Evolutionary conservation across 30 jellyfish, hydroid and myxozoan species (phyloP).

Genomic region (Cassiopea xamachana): DNA sequence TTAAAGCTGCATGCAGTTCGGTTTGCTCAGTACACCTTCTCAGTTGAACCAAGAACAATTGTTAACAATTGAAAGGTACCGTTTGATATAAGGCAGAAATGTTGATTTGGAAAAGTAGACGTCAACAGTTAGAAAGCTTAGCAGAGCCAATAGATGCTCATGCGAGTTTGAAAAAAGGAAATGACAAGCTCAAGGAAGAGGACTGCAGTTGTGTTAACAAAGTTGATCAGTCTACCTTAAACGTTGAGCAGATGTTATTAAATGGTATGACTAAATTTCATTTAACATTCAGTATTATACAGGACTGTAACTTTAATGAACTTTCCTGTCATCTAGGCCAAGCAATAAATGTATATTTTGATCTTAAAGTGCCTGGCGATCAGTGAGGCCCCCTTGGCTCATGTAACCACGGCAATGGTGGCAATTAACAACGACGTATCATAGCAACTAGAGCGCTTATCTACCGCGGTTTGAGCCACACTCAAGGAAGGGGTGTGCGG

Average conservation of each 20-base stretch:
- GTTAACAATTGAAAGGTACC: neutral
- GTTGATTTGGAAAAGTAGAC: constrained; percentile 1
- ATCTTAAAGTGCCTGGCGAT: too few relatives aligned
- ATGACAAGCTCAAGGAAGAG: neutral
- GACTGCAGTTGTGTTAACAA: neutral
- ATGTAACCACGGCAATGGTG: too few relatives aligned
- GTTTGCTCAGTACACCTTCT: neutral
- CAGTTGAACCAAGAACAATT: neutral
- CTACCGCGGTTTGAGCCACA: too few relatives aligned
- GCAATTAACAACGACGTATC: too few relatives aligned
- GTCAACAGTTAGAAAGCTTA: neutral
- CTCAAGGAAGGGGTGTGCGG: too few relatives aligned
- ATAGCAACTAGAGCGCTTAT: too few relatives aligned
- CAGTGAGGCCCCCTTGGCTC: too few relatives aligned
- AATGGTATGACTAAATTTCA: too few relatives aligned
- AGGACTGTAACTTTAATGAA: too few relatives aligned
- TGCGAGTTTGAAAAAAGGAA: neutral
- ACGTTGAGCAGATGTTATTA: neutral
- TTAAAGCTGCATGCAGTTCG: neutral
- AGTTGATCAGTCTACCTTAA: neutral
- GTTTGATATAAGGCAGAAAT: constrained; percentile 5
- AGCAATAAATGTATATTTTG: too few relatives aligned
- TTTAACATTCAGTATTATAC: too few relatives aligned
- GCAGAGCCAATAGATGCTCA: neutral
- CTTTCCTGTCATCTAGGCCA: too few relatives aligned